Evolutionary conservation across 2,113 vertebrate genomes (phyloP), one percentile per base, ranked within the genome.

Genomic region (Platycercus adscitus): DNA sequence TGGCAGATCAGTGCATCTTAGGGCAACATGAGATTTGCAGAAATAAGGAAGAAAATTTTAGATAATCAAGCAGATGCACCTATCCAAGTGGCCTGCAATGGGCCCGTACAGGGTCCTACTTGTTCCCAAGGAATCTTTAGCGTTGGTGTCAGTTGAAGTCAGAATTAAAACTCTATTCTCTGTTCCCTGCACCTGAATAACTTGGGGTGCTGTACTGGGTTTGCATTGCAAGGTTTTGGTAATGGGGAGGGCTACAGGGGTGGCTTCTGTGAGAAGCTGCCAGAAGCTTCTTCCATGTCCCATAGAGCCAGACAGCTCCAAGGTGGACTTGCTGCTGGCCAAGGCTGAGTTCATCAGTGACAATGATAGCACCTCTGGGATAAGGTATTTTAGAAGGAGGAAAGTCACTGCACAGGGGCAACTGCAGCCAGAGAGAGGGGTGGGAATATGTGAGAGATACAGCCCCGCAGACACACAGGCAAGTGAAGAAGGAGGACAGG

Each of bases 31-130:
- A 78, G 39, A n/a, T 85, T 37, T 88, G 49, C 31, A 26, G 56
- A 55, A 78, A 46, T 37, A 50, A 66, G 8, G 50, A 66, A 60
- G 50, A 56, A n/a, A n/a, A 37, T 33, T 69, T 26, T 28, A 50
- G 53, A 4, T 81, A 50, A 46, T 25, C 28, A 35, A 2, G n/a
- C 41, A 56, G 41, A 28, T 19, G 35, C 17, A 75, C 10, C 41
- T 58, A 13, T 29, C 15, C 25, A 35, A 20, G 29, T 28, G n/a
- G 29, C 17, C 23, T 46, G 3, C 3, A 5, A 18, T 44, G 53
- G 17, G 25, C 11, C 43, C 0, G 0, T 35, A 10, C 16, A 19
- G 18, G 25, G 8, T 66, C 33, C 33, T 55, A 1, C 25, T 78
- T 7, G 5, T 81, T 41, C 25, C 55, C 11, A 33, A 50, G 49